phyloP scores from a whole-genome alignment of 2,113 vertebrate genomes.

The Uria lomvia region DNA sequence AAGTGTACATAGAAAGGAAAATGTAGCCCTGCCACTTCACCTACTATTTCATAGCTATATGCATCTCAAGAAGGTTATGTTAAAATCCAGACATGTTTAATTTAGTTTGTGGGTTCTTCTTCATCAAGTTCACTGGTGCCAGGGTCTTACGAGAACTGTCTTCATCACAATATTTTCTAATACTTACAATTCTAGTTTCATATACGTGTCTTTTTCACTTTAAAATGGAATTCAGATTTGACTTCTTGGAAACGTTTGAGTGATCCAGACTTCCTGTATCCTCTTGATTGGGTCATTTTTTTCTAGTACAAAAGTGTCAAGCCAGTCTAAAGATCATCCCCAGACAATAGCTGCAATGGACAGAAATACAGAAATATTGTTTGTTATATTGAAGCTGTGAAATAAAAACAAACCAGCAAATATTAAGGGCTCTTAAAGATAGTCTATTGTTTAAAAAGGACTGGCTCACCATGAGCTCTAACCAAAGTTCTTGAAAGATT shows the following conservation, averaged over 20 bases:
- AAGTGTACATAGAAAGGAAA: neutral
- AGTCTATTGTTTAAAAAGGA: neutral
- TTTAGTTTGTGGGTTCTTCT: neutral
- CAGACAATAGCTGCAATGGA: neutral
- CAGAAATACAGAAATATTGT: neutral
- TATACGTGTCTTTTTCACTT: neutral
- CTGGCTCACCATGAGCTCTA: neutral
- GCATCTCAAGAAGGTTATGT: neutral
- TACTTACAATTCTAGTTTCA: neutral
- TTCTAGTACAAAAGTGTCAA: neutral
- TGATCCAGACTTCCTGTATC: neutral
- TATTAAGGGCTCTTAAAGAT: neutral
- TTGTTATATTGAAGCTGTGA: neutral
- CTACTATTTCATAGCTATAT: neutral
- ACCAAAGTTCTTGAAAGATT: neutral
- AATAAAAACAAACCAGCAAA: neutral
- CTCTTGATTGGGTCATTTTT: neutral
- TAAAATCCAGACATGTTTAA: neutral
- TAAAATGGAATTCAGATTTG: neutral
- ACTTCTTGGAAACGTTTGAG: neutral
- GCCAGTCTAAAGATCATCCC: neutral
- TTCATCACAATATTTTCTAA: neutral
- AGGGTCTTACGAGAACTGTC: neutral
- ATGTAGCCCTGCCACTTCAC: neutral
- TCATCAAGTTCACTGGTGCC: neutral